phyloP scores from a whole-genome alignment of 2,888 invertebrate genomes.

The Cyclophora punctaria region DNA sequence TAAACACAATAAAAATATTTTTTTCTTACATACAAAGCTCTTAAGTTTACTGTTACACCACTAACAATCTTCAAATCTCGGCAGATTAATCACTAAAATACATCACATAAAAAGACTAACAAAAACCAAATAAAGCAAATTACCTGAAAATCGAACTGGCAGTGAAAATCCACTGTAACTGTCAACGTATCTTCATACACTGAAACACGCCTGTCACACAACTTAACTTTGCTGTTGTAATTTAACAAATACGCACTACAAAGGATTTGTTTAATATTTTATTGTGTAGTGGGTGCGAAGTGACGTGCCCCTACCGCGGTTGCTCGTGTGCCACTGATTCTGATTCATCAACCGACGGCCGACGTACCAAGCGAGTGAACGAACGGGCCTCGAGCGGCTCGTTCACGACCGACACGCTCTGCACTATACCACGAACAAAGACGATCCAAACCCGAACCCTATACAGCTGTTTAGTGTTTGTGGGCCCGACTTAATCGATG shows the following conservation, averaged over 20 bases:
- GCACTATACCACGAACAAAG: conserved; percentile 46
- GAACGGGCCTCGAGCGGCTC: conserved; percentile 14
- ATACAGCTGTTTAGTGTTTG: conserved; percentile 70
- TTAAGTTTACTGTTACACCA: no score
- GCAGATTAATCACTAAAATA: not conserved
- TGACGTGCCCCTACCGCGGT: conserved; percentile 17
- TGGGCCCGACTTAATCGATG: conserved; percentile 59
- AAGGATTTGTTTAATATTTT: conserved; percentile 31
- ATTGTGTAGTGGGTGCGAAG: conserved; percentile 25
- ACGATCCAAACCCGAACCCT: conserved; percentile 38
- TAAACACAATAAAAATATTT: no score
- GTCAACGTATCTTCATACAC: conserved; percentile 27
- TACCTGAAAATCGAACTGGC: conserved; percentile 27
- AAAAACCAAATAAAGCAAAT: not conserved
- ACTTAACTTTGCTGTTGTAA: conserved; percentile 17
- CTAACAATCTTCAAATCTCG: no score
- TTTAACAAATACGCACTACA: conserved; percentile 30
- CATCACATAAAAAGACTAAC: not conserved
- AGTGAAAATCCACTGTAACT: conserved; percentile 30
- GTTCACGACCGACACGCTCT: conserved; percentile 17
- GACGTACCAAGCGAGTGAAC: conserved; percentile 7
- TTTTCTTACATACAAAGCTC: no score
- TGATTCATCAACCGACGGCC: conserved; percentile 29
- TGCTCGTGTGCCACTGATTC: conserved; percentile 33
- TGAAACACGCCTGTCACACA: conserved; percentile 32